These are phyloP conservation scores for Gobiocypris rarus DNA, from an alignment of 2,113 vertebrate species.

Conservation along the genomic window DNA sequence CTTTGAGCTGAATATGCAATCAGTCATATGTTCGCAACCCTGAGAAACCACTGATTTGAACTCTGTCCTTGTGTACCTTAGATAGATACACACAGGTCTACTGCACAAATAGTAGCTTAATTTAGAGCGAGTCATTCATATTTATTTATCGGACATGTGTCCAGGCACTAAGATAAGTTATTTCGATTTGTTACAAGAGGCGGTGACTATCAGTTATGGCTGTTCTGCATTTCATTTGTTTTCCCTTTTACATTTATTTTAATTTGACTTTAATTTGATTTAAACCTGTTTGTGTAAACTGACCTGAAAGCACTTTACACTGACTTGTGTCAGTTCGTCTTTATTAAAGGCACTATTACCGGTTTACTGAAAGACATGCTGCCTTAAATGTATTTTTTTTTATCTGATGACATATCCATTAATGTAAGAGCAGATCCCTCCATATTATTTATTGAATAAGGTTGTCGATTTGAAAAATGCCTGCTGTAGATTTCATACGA, in stretches of 20 bases:
- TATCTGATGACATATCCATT: background rate
- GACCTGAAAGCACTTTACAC: background rate
- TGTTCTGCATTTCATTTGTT: background rate
- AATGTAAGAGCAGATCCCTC: slow-evolving; percentile 38
- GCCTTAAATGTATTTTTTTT: slow-evolving; percentile 2
- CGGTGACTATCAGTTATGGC: background rate
- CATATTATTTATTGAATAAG: slow-evolving; percentile 16
- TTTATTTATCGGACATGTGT: slow-evolving; percentile 19
- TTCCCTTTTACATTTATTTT: background rate
- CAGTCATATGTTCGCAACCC: background rate
- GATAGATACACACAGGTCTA: background rate
- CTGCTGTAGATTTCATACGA: slow-evolving; percentile 17
- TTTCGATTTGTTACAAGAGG: background rate
- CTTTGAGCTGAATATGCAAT: background rate
- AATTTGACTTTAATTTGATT: slow-evolving; percentile 4
- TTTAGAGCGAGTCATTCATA: background rate
- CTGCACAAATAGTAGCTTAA: slow-evolving; percentile 18
- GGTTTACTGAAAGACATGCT: background rate
- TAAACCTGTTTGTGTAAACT: slow-evolving; percentile 13
- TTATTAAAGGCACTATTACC: background rate
- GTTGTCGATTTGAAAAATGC: slow-evolving; percentile 13
- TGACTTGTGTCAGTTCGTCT: slow-evolving; percentile 8
- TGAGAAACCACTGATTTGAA: background rate
- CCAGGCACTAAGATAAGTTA: background rate
- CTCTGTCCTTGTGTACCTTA: slow-evolving; percentile 14